These are phyloP conservation scores for Piscicola geometra DNA, from an alignment of 2,888 invertebrate species.

Conservation along the genomic window DNA sequence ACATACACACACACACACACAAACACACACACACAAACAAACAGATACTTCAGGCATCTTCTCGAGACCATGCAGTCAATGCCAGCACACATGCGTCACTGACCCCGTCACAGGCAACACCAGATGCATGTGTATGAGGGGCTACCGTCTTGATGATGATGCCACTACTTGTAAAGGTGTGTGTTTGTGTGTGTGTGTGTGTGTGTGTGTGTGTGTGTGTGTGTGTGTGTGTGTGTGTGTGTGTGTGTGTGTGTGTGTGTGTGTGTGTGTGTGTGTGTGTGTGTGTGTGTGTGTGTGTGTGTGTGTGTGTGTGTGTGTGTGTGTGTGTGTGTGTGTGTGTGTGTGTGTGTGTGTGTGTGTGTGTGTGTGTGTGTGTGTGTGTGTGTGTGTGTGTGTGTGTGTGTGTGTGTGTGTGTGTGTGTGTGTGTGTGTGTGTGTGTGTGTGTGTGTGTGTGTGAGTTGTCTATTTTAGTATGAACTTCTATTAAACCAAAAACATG, in stretches of 20 bases:
- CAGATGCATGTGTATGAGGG: slow-evolving; percentile 68
- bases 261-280: not conserved
- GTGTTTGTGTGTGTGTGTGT: not conserved
- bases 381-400: not conserved
- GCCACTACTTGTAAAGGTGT: slow-evolving; percentile 65
- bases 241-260: slow-evolving; percentile 1
- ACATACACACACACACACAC: slow-evolving; percentile 30
- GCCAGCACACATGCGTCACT: slow-evolving; percentile 71
- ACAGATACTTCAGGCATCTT: not conserved
- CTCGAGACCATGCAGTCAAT: slow-evolving; percentile 62
- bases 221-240: slow-evolving; percentile 4
- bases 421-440: not conserved
- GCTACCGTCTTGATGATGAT: slow-evolving; percentile 67
- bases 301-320: too few relatives aligned
- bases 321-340: too few relatives aligned
- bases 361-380: not conserved
- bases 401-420: not conserved
- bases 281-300: slow-evolving; percentile 74
- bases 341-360: not conserved
- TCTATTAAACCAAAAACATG: too few relatives aligned
- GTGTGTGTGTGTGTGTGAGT: slow-evolving; percentile 13
- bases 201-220: not conserved
- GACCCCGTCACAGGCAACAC: slow-evolving; percentile 63
- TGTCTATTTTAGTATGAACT: too few relatives aligned
- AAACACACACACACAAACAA: slow-evolving; percentile 20